phyloP scores from a whole-genome alignment of 53 echinoderm and acorn worm genomes.

The Echinarachnius parma region DNA sequence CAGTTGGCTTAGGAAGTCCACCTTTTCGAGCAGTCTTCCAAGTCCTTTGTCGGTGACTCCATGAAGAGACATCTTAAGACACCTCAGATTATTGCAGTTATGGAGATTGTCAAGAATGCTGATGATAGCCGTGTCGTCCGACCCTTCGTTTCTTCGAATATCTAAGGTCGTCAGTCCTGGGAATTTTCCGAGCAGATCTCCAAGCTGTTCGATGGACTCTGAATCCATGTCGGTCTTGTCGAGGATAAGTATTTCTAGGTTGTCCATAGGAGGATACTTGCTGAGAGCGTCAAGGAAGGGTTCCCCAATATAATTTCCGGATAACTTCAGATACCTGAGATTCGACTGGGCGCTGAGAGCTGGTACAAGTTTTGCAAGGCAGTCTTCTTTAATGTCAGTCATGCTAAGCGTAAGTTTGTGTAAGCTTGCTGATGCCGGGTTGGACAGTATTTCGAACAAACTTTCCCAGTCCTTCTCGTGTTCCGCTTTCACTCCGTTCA shows the following conservation, averaged over 20 bases:
- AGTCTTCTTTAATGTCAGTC: slow-evolving; percentile 30
- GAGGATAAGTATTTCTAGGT: slow-evolving; percentile 46
- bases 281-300: slow-evolving; percentile 35
- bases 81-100: slow-evolving; percentile 1
- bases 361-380: slow-evolving; percentile 33
- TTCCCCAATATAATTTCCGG: slow-evolving; percentile 49
- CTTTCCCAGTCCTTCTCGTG: slow-evolving; percentile 27
- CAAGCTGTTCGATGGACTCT: slow-evolving; percentile 31
- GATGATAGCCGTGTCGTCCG: slow-evolving; percentile 23
- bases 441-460: slow-evolving; percentile 33
- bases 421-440: slow-evolving; percentile 12
- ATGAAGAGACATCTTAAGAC: slow-evolving; percentile 45
- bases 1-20: slow-evolving; percentile 7
- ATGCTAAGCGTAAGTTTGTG: slow-evolving; percentile 49
- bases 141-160: slow-evolving; percentile 38
- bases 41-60: slow-evolving; percentile 42
- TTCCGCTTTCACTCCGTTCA: slow-evolving; percentile 52
- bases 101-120: slow-evolving; percentile 20
- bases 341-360: slow-evolving; percentile 23
- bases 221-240: slow-evolving; percentile 46
- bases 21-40: background rate
- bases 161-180: slow-evolving; percentile 39
- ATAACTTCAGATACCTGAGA: slow-evolving; percentile 49
- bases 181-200: slow-evolving; percentile 19
- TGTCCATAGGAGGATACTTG: slow-evolving; percentile 1